phyloP scores from a whole-genome alignment of 2,797 vertebrate species.

The Rhabdomys pumilio region DNA sequence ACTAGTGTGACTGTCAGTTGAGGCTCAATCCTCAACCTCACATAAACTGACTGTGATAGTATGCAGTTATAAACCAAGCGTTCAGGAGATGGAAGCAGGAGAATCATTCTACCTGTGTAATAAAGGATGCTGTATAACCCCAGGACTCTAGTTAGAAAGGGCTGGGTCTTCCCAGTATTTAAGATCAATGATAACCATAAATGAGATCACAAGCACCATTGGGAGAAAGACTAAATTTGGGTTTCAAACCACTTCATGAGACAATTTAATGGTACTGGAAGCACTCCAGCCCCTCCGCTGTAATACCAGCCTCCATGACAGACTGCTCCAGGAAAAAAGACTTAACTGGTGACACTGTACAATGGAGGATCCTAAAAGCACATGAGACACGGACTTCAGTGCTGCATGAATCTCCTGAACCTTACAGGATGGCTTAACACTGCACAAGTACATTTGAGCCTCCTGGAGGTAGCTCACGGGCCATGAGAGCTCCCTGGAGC shows the following conservation, averaged over 20 bases:
- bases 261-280: not conserved
- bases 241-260: accelerated
- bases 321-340: not conserved
- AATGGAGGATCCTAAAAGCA: not conserved
- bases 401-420: not conserved
- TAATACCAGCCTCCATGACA: not conserved
- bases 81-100: not conserved
- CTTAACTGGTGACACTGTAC: accelerated
- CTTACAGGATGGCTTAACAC: not conserved
- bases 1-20: not conserved
- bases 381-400: not conserved
- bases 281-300: not conserved
- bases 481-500: not conserved
- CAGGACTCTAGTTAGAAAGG: not conserved
- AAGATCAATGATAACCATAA: not conserved
- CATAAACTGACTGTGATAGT: not conserved
- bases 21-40: not conserved
- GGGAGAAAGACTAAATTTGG: not conserved
- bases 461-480: not conserved
- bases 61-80: not conserved
- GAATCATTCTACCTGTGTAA: accelerated
- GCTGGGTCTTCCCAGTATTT: not conserved
- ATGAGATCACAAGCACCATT: not conserved
- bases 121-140: accelerated
- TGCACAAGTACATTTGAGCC: not conserved